Conservation (phyloP, 2,888 invertebrate genomes). For the Coleophora flavipennella region DNA sequence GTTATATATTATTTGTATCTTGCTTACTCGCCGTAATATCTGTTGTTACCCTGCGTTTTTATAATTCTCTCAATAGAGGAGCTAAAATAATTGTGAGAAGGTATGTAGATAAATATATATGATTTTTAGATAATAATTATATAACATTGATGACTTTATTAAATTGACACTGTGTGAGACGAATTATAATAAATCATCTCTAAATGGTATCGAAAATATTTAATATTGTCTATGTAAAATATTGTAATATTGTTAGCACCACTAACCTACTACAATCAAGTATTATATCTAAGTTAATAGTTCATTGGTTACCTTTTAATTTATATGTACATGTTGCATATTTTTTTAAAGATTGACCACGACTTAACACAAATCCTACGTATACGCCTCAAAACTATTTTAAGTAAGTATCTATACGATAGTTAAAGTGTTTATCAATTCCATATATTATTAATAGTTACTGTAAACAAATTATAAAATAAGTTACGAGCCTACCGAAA, state of each 20-base stretch:
- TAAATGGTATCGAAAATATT: conserved; percentile 55
- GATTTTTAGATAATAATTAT: conserved; percentile 17
- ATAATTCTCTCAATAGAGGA: conserved; percentile 35
- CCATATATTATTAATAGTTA: too few species aligned
- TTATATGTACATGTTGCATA: neutral
- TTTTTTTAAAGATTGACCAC: neutral
- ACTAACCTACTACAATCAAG: conserved; percentile 31
- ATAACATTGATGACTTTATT: conserved; percentile 25
- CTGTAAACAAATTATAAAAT: too few species aligned
- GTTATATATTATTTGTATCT: conserved; percentile 7
- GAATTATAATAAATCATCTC: conserved; percentile 47
- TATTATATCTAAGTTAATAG: too few species aligned
- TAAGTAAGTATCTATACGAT: too few species aligned
- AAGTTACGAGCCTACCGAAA: too few species aligned
- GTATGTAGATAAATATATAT: conserved; percentile 20
- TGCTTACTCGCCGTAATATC: conserved; percentile 35
- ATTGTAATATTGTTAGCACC: conserved; percentile 61
- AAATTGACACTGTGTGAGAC: conserved; percentile 56
- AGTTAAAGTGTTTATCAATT: too few species aligned
- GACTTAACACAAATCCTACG: too few species aligned
- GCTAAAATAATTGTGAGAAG: conserved; percentile 24
- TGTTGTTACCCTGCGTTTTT: conserved; percentile 52
- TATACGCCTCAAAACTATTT: too few species aligned
- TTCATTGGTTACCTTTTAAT: neutral
- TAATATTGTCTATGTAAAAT: conserved; percentile 63